phyloP scores from a whole-genome alignment of 2,797 vertebrate species.

The Philypnodon macrostomus region DNA sequence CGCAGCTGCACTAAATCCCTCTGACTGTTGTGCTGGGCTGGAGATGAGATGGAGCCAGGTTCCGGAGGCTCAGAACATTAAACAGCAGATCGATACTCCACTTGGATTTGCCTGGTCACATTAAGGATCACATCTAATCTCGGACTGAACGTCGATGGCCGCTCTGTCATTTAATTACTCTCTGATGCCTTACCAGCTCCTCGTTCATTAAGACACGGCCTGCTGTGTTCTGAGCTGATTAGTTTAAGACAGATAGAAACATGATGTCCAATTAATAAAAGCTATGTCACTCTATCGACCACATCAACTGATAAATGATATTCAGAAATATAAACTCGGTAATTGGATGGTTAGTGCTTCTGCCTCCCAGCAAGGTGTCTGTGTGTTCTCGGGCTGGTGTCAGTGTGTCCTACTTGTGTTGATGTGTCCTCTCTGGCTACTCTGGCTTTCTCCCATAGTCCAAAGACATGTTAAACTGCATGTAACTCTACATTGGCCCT shows the following conservation, averaged over 20 bases:
- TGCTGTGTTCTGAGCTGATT: slow-evolving; percentile 22
- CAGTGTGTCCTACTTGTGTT: too few relatives aligned
- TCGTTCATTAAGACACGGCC: slow-evolving; percentile 53
- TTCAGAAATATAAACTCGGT: too few relatives aligned
- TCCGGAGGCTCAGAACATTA: slow-evolving; percentile 67
- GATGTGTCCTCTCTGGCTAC: too few relatives aligned
- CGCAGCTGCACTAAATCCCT: slow-evolving; percentile 61
- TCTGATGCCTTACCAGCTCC: slow-evolving; percentile 54
- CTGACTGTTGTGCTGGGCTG: slow-evolving; percentile 67
- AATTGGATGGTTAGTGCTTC: too few relatives aligned
- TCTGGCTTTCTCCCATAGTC: too few relatives aligned
- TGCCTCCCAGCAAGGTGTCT: too few relatives aligned
- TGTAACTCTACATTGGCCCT: too few relatives aligned
- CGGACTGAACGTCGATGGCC: slow-evolving; percentile 46
- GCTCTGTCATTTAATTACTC: slow-evolving; percentile 71
- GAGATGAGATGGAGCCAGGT: slow-evolving; percentile 72
- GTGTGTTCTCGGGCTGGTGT: too few relatives aligned
- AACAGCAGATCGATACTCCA: slow-evolving; percentile 70
- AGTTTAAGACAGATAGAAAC: slow-evolving; percentile 39
- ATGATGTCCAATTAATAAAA: slow-evolving; percentile 49
- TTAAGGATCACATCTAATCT: slow-evolving; percentile 73
- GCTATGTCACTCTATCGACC: slow-evolving; percentile 33
- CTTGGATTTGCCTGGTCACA: slow-evolving; percentile 72
- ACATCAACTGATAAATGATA: background rate
- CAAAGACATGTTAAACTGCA: too few relatives aligned